Conservation (phyloP, 2,888 invertebrate genomes). For the Polyommatus icarus region DNA sequence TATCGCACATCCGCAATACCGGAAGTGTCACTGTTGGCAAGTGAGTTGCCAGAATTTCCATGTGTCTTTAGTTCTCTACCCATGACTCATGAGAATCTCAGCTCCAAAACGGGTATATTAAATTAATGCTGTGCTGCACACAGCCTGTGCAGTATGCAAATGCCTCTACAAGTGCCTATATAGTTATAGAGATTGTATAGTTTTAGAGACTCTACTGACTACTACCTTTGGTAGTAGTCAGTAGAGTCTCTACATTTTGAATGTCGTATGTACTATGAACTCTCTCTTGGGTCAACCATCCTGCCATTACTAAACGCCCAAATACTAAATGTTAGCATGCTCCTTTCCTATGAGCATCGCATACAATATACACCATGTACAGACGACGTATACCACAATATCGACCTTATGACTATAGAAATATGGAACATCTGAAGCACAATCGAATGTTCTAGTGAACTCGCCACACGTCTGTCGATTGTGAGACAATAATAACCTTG, state of each 20-base stretch:
- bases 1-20: too few species aligned
- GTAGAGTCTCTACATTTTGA: background rate
- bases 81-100: too few species aligned
- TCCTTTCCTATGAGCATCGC: background rate
- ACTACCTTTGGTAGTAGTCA: too few species aligned
- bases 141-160: too few species aligned
- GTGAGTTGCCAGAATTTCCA: too few species aligned
- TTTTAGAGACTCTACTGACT: too few species aligned
- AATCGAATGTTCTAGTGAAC: conserved; percentile 48
- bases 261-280: background rate
- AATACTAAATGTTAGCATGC: background rate
- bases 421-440: background rate
- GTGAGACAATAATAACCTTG: conserved; percentile 22
- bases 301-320: background rate
- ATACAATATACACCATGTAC: background rate
- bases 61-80: too few species aligned
- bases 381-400: background rate
- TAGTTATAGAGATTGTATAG: too few species aligned
- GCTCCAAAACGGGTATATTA: too few species aligned
- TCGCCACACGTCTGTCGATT: conserved; percentile 16
- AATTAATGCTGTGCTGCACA: too few species aligned
- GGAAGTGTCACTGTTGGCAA: too few species aligned
- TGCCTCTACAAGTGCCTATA: too few species aligned
- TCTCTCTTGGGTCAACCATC: background rate
- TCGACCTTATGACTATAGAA: background rate